These are phyloP conservation scores for Orchestia grillus DNA, from an alignment of 1,140 invertebrate genomes.

Conservation along the genomic window DNA sequence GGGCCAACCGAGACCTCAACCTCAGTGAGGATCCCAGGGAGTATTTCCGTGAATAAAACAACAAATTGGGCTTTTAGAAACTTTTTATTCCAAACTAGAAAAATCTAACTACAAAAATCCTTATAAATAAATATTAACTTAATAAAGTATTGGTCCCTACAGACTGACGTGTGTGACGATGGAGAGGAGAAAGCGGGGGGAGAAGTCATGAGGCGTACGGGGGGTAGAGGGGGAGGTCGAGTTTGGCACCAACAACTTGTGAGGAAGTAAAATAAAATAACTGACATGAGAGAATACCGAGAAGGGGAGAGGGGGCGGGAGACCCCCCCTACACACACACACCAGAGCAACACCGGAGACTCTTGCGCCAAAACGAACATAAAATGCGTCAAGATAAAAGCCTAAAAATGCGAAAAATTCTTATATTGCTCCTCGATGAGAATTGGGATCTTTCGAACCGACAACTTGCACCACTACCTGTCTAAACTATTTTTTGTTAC, in stretches of 20 bases:
- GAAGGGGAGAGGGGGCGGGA: background rate
- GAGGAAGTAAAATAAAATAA: background rate
- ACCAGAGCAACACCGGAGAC: background rate
- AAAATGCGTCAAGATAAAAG: background rate
- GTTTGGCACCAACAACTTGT: background rate
- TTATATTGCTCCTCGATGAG: too few relatives aligned
- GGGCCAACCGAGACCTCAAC: too few relatives aligned
- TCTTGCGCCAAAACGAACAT: background rate
- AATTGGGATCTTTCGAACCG: background rate
- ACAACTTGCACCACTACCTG: too few relatives aligned
- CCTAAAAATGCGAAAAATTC: too few relatives aligned
- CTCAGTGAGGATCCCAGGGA: background rate
- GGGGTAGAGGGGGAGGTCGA: background rate
- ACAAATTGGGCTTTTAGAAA: background rate
- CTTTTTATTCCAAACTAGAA: constrained; percentile 51
- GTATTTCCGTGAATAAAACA: background rate
- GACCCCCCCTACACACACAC: background rate
- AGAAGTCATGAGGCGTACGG: background rate
- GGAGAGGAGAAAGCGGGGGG: background rate
- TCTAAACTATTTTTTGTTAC: too few relatives aligned
- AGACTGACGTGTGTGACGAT: background rate
- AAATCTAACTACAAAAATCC: constrained; percentile 39
- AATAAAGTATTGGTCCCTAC: constrained; percentile 20
- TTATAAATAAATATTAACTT: constrained; percentile 51
- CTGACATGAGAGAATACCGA: background rate